Base-by-base conservation (phyloP, 2,113 vertebrate genomes). In the Otolemur garnettii region DNA sequence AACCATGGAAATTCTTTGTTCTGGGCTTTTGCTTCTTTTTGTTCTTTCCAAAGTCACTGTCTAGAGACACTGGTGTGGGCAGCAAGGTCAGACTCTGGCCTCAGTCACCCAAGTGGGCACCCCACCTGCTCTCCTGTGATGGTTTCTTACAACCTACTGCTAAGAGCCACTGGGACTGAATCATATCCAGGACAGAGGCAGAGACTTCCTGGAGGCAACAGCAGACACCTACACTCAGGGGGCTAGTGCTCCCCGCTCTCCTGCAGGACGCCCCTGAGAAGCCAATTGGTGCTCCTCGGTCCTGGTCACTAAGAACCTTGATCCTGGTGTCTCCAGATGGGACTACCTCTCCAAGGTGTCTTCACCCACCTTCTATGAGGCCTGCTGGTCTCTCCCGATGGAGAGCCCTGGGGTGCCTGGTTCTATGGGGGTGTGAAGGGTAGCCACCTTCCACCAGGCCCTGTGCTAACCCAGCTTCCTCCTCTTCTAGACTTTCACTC, bases 231-330 rank as follows among this genome's bases (percentile, higher is more conserved):
- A 50, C 45, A 50, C 45, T 50, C 45, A 50, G 45, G 45, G 45
- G 45, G 45, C 1, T 7, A 50, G 8, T 0, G 1, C 13, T 30
- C 10, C 24, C 55, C 38, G 2, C 4, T 2, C 3, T 35, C 22
- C 1, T 13, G 45, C 3, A 14, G 72, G 8, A 66, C 62, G 50
- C 1, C 33, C 10, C 19, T 0, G 17, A 45, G 59, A 35, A 22
- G 22, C 45, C 42, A 45, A 6, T 19, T 19, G 42, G 9, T 2
- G 5, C 72, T 15, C 2, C 22, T 35, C 3, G 50, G 21, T 30
- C 17, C 5, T 45, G 13, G 12, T 33, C 12, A 42, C 42, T 81
- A 42, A 69, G 8, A 87, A 50, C 9, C 30, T 33, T 66, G 5
- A 75, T 87, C 64, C 18, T 50, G 69, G 14, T 13, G 6, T 53